Conservation (phyloP, 1,140 invertebrate species). For the Drosophila littoralis region DNA sequence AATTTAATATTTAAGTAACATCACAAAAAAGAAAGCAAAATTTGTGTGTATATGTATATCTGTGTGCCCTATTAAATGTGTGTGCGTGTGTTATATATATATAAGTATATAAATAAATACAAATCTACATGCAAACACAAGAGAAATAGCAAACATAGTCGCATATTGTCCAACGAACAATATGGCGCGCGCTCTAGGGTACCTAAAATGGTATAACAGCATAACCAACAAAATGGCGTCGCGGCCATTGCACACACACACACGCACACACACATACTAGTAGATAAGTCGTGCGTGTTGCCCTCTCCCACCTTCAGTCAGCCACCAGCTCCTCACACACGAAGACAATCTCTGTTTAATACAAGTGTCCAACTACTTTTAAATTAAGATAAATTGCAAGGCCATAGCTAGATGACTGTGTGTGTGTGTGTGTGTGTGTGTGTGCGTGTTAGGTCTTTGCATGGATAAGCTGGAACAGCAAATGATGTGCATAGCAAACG, state of each 20-base stretch:
- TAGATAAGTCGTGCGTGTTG: slow-evolving; percentile 9
- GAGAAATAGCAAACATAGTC: slow-evolving; percentile 25
- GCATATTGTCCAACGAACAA: slow-evolving; percentile 33
- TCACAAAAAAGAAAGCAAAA: slow-evolving; percentile 56
- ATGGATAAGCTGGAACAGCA: slow-evolving; percentile 3
- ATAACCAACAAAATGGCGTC: slow-evolving; percentile 21
- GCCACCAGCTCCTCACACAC: slow-evolving; percentile 27
- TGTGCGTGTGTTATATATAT: slow-evolving; percentile 35
- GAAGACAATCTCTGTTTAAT: slow-evolving; percentile 70
- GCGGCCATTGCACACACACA: slow-evolving; percentile 6
- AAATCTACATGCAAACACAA: slow-evolving; percentile 11
- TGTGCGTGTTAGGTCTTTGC: neutral
- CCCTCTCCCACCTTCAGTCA: slow-evolving; percentile 1
- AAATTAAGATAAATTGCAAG: slow-evolving; percentile 36
- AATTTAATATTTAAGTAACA: slow-evolving; percentile 76
- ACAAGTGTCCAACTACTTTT: slow-evolving; percentile 37
- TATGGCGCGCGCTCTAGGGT: slow-evolving; percentile 69
- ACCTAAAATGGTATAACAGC: slow-evolving; percentile 50
- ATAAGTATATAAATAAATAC: slow-evolving; percentile 12
- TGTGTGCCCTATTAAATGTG: slow-evolving; percentile 27
- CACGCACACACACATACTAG: slow-evolving; percentile 11
- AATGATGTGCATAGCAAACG: slow-evolving; percentile 7
- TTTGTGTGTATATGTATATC: slow-evolving; percentile 49
- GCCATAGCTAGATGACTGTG: slow-evolving; percentile 41
- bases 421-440: slow-evolving; percentile 9